Percentiles rank a stretch among this genome's conserved stretches.
These are phyloP conservation scores for Drosophila pectinifera DNA, from an alignment of 1,140 invertebrate species.

Conservation along the genomic window DNA sequence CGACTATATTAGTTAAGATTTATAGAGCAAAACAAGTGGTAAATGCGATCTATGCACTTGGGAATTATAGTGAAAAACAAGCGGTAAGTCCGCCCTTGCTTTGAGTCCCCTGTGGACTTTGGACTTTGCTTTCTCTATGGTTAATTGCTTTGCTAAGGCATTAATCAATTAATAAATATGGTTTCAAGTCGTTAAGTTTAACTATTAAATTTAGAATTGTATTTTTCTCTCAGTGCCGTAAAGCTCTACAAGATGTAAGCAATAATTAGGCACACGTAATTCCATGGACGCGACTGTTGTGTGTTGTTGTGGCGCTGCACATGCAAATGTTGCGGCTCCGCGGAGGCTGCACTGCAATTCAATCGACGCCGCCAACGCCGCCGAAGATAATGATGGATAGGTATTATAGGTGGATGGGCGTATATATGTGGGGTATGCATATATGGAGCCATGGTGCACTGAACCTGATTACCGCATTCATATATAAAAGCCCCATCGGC, in stretches of 20 bases:
- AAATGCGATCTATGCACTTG: neutral
- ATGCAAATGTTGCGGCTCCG: conserved; percentile 67
- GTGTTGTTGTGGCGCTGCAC: conserved; percentile 27
- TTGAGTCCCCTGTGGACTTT: neutral
- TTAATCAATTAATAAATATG: neutral
- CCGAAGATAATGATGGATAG: conserved; percentile 32
- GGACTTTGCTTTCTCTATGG: neutral
- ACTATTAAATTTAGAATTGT: no score
- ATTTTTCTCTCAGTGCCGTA: conserved; percentile 23
- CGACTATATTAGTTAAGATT: neutral
- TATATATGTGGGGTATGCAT: neutral
- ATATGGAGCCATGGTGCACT: conserved; percentile 63
- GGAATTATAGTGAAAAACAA: neutral
- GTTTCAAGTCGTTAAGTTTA: no score
- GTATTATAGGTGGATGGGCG: conserved; percentile 10
- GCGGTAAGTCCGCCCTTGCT: no score
- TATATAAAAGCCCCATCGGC: conserved; percentile 60
- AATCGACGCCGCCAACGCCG: conserved; percentile 61
- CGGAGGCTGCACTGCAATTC: conserved; percentile 58
- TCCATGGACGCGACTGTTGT: conserved; percentile 35
- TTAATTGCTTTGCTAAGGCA: no score
- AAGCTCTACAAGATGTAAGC: conserved; percentile 61
- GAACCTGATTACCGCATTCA: conserved; percentile 53
- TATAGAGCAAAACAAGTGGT: neutral
- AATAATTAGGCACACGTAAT: conserved; percentile 74